Base-by-base conservation (phyloP, 2,888 invertebrate genomes). In the Zootermopsis nevadensis region DNA sequence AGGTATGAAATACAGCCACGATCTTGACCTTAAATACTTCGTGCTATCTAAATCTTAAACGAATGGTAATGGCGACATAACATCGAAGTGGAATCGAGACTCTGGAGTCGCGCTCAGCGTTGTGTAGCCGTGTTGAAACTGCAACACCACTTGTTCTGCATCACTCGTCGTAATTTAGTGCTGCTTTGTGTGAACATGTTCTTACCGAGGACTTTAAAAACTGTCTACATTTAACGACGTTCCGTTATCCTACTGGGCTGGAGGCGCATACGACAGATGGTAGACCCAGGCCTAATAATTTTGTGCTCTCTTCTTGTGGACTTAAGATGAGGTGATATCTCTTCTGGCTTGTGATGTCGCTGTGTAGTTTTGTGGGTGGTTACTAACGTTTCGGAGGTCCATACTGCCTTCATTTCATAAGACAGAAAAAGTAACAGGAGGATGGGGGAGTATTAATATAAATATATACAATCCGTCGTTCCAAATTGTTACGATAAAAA, bases 51-150 rank as follows among this genome's bases (percentile, higher is more conserved):
- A 67, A 67, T 67, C 67, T 19, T 7, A n/a, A 27, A 8, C 10
- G 30, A 67, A 67, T 67, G 6, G 67, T 30, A 67, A 67, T 67
- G 67, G 30, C 30, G 67, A 67, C 67, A 27, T 67, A n/a, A 67
- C 19, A n/a, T 30, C 27, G 7, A 27, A 67, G 30, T 30, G 67
- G 31, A 31, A 30, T 67, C 67, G 67, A 15, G 55, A 6, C 6
- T 4, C 55, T 4, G 1, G 22, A 55, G 12, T 22, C 2, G 6
- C 22, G 22, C 55, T 19, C 22, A n/a, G n/a, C 4, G 22, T 19
- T 42, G 8, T 0, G 8, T 42, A 42, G 38, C 38, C 38, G 12
- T 0, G 38, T 15, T 42, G 38, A 12, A 0, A 8, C 10, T 4
- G 10, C 10, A 12, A 4, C 55, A 10, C 12, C 55, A 55, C 6